Conservation (phyloP, 2,888 invertebrate genomes). For the Leptarthrus brevirostris region DNA sequence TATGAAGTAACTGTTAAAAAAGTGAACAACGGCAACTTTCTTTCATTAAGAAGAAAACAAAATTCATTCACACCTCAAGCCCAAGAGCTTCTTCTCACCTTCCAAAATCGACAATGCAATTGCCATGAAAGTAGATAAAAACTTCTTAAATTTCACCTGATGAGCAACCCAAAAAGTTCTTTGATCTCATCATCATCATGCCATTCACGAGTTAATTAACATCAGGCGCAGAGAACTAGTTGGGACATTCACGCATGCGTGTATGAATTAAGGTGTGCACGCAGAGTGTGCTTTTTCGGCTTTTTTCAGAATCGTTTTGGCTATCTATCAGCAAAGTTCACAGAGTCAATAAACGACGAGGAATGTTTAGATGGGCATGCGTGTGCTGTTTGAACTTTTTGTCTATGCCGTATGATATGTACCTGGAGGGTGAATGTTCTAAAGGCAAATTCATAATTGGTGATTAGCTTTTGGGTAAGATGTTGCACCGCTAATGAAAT, state of each 20-base stretch:
- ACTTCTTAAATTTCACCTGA: conserved; percentile 28
- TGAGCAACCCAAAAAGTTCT: conserved; percentile 2
- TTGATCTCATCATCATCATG: conserved; percentile 17
- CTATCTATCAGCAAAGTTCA: conserved; percentile 50
- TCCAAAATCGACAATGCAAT: background rate
- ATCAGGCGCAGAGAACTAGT: background rate
- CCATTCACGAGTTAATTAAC: conserved; percentile 34
- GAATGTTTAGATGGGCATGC: conserved; percentile 43
- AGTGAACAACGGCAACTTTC: no score
- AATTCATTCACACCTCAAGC: no score
- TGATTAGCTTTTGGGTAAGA: no score
- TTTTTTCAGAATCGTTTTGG: conserved; percentile 33
- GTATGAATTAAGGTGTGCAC: conserved; percentile 12
- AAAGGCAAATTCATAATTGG: background rate
- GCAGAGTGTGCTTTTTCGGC: conserved; percentile 35
- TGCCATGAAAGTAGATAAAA: background rate
- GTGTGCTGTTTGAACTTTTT: background rate
- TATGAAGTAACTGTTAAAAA: no score
- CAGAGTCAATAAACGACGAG: conserved; percentile 52
- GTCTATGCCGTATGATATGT: background rate
- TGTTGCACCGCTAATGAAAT: background rate
- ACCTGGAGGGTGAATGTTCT: background rate
- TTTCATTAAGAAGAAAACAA: no score
- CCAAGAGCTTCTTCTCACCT: background rate
- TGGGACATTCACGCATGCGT: conserved; percentile 31